These are phyloP conservation scores for Caiman crocodilus DNA, from an alignment of 2,797 vertebrate genomes.

Conservation along the genomic window DNA sequence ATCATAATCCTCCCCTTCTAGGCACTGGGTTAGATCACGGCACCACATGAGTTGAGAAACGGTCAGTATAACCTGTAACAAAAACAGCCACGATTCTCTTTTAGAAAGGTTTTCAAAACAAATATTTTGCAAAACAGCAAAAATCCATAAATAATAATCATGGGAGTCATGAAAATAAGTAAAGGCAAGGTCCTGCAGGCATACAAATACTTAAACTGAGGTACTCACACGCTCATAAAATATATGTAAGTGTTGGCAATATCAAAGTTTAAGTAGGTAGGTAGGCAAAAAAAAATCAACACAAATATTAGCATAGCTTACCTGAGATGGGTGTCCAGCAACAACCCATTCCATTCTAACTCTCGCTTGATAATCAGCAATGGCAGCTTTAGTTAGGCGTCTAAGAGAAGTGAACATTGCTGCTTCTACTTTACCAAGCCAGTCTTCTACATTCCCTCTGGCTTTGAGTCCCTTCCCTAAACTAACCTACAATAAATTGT, in stretches of 20 bases:
- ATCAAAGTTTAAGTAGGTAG: background rate
- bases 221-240: no score
- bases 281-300: background rate
- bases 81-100: background rate
- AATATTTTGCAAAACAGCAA: background rate
- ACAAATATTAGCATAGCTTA: slow-evolving; percentile 30
- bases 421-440: slow-evolving; percentile 90
- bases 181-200: background rate
- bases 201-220: background rate
- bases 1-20: slow-evolving; percentile 80
- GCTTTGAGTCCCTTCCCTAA: slow-evolving; percentile 90
- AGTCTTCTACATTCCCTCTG: slow-evolving; percentile 91
- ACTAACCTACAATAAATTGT: slow-evolving; percentile 78
- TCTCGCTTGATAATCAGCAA: slow-evolving; percentile 86
- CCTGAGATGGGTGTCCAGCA: slow-evolving; percentile 89
- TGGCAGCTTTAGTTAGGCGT: slow-evolving; percentile 86
- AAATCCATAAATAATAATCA: background rate
- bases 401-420: slow-evolving; percentile 89
- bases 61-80: slow-evolving; percentile 87
- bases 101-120: background rate
- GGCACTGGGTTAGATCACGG: slow-evolving; percentile 85
- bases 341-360: slow-evolving; percentile 85
- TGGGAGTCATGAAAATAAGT: background rate
- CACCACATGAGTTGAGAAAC: slow-evolving; percentile 93
- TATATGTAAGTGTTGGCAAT: background rate